A percentile compares a stretch with the other conserved stretches of the same genome.
Conservation (phyloP, 2,113 vertebrate genomes). For the Laticauda colubrina region DNA sequence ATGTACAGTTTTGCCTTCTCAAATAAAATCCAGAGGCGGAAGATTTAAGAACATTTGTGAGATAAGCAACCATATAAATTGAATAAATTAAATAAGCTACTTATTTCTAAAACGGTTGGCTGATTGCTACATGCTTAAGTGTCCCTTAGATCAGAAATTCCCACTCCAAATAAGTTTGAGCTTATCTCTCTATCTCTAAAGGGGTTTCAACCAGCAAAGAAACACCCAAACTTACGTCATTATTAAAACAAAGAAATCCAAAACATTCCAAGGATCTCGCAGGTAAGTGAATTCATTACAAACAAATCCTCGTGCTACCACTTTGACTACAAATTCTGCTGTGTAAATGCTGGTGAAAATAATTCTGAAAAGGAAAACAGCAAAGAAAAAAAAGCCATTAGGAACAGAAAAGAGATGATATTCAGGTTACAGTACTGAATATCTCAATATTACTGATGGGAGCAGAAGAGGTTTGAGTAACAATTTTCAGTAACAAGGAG, state of each 20-base stretch:
- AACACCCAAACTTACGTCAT: constrained; percentile 79
- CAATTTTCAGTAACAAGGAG: not conserved
- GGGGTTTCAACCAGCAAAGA: not conserved
- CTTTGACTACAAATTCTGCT: constrained; percentile 85
- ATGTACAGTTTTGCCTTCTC: not conserved
- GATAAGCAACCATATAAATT: not conserved
- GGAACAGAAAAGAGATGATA: not conserved
- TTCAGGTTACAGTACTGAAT: not conserved
- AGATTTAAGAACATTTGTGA: not conserved
- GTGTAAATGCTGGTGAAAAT: constrained; percentile 87
- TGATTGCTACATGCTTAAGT: not conserved
- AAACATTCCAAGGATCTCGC: constrained; percentile 90
- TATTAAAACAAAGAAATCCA: constrained; percentile 83
- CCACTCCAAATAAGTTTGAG: not conserved
- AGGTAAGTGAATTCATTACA: constrained; percentile 87
- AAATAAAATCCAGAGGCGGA: not conserved
- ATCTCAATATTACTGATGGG: not conserved
- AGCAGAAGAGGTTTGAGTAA: not conserved
- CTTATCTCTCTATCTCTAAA: not conserved
- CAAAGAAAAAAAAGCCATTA: constrained; percentile 45
- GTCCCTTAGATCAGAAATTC: not conserved
- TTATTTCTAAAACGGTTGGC: not conserved
- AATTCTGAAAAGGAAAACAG: constrained; percentile 68
- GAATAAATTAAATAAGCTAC: not conserved
- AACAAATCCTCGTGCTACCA: constrained; percentile 88